Conservation (phyloP, 2,797 vertebrate genomes). For the Pantherophis vulpinus region DNA sequence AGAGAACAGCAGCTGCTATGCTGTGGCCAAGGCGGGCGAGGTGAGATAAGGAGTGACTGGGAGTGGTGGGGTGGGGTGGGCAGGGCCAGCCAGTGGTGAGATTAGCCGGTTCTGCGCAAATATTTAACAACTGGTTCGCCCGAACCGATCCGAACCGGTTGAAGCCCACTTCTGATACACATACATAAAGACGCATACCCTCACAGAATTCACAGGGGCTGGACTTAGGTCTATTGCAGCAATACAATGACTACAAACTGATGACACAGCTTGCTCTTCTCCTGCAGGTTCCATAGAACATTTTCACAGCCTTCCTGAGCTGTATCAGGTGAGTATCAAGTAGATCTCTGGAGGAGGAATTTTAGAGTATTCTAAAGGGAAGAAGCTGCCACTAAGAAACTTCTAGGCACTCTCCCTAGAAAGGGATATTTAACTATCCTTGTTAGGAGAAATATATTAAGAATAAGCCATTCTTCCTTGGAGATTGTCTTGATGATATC, state of each 20-base stretch:
- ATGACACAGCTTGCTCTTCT: not conserved
- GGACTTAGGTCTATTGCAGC: not conserved
- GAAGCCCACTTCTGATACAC: no score
- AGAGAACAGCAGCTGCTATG: no score
- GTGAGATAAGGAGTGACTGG: no score
- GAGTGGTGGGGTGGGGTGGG: rapidly evolving
- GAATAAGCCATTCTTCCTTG: not conserved
- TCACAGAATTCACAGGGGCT: not conserved
- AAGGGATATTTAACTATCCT: not conserved
- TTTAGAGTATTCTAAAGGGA: not conserved
- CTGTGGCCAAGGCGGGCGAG: no score
- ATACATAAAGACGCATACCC: not conserved
- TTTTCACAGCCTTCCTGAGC: not conserved
- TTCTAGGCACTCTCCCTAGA: not conserved
- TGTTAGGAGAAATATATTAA: not conserved
- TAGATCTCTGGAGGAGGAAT: not conserved
- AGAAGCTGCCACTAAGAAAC: not conserved
- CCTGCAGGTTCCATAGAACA: not conserved
- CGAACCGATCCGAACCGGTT: no score
- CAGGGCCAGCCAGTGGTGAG: no score
- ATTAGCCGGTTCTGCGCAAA: no score
- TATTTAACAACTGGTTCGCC: no score
- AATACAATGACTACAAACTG: not conserved
- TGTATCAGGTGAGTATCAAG: not conserved
- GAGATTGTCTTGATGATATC: not conserved